These are phyloP conservation scores for Rhabdomys pumilio DNA, from an alignment of 2,797 vertebrate species.

Conservation along the genomic window DNA sequence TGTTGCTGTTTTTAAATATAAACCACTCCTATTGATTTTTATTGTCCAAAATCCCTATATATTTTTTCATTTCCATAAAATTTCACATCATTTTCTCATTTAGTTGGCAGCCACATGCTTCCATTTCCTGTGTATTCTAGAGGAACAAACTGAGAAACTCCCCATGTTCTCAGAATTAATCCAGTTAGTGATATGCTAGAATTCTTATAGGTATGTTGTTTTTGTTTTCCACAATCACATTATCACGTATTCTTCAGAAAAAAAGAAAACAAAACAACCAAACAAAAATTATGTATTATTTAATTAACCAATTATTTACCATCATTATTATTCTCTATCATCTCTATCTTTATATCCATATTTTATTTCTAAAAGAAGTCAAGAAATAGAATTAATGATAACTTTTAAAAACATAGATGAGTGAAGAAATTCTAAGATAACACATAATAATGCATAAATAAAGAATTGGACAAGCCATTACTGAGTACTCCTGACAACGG, in stretches of 20 bases:
- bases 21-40: background rate
- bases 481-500: background rate
- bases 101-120: background rate
- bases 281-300: background rate
- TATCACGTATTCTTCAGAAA: background rate
- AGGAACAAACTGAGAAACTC: background rate
- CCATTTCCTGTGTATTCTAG: background rate
- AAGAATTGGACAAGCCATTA: background rate
- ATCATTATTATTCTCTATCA: background rate
- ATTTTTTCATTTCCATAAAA: background rate
- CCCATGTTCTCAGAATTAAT: background rate
- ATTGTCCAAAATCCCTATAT: background rate
- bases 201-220: background rate
- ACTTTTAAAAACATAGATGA: background rate
- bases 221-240: background rate
- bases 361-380: background rate
- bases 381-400: background rate
- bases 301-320: background rate
- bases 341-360: background rate
- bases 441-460: background rate
- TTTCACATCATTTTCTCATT: background rate
- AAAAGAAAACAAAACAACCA: no score
- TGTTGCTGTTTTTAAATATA: background rate
- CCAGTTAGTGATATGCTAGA: background rate
- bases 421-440: background rate